Evolutionary conservation across 2,113 vertebrate genomes (phyloP).

Genomic region (Leucoraja erinaceus): DNA sequence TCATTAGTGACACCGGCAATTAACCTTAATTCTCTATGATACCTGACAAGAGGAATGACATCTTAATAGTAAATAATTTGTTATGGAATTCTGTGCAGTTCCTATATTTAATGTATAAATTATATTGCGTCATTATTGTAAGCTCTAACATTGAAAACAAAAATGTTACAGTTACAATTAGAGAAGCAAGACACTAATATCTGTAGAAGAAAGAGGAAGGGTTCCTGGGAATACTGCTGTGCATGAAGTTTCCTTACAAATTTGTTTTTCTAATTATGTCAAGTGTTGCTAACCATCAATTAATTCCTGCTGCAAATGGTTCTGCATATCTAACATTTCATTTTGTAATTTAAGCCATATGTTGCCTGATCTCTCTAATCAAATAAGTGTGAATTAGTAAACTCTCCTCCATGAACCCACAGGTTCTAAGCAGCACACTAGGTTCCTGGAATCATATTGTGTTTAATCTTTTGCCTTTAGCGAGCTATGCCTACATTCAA

Average conservation of each 20-base stretch:
- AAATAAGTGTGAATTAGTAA: constrained; percentile 29
- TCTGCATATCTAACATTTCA: constrained; percentile 27
- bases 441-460: constrained; percentile 2
- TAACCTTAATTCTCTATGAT: constrained; percentile 17
- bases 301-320: constrained; percentile 21
- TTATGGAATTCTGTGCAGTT: not conserved
- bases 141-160: not conserved
- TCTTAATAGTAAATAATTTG: not conserved
- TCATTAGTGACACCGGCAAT: constrained; percentile 3
- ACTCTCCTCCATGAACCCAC: not conserved
- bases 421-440: constrained; percentile 9
- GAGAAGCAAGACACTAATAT: not conserved
- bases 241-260: constrained; percentile 25
- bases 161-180: not conserved
- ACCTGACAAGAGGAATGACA: not conserved
- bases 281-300: constrained; percentile 33
- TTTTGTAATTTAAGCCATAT: constrained; percentile 32
- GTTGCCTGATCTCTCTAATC: constrained; percentile 34
- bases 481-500: not conserved
- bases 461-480: constrained; percentile 18
- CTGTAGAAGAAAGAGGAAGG: not conserved
- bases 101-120: not conserved
- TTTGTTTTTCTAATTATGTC: constrained; percentile 35
- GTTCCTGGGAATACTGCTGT: not conserved
- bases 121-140: not conserved